Base-by-base conservation (phyloP, 2,888 invertebrate species). In the Malacosoma neustria region DNA sequence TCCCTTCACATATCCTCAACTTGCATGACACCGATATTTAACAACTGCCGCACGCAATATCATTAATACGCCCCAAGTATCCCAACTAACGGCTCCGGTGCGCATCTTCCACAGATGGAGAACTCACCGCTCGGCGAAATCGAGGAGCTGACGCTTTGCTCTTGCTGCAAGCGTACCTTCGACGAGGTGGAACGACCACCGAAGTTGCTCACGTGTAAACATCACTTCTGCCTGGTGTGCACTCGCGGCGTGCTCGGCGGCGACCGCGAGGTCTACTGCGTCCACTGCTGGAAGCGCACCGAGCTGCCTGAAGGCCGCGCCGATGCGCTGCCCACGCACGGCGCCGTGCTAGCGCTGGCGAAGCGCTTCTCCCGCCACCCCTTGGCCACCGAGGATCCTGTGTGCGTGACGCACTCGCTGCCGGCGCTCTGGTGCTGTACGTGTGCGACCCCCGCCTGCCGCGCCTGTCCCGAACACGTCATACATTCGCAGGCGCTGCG, bases 171-270 rank as follows among this genome's bases (percentile, higher is more conserved):
- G 77, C 88, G 90, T 70, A 89, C 90, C 69, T 92, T 91, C 85
- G 92, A 92, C 75, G 91, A 92, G 55, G 84, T 86, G 44, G 92
- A 92, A 69, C 90, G 90, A 63, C 88, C 89, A 63, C 92, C 92
- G 44, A 92, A 93, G 72, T 77, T 91, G 70, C 87, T 93, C 52
- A 88, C 90, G 51, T 93, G 93, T 86, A 91, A 92, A 65, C 93
- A 93, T 71, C 91, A 91, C 76, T 92, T 92, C 75, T 93, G 93
- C 70, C 85, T 92, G 70, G 89, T 90, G 63, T 93, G 92, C 76
- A 89, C 91, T 68, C 90, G 90, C 60, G 88, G 89, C 49, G 88
- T 88, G 59, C 80, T 92, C 56, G 87, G 89, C 63, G 90, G 91
- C 64, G 91, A 89, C 41, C 87, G 87, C 58, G 91, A 91, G 63